These are phyloP conservation scores for Tympanuchus pallidicinctus DNA, from an alignment of 2,113 vertebrate species.

Conservation along the genomic window DNA sequence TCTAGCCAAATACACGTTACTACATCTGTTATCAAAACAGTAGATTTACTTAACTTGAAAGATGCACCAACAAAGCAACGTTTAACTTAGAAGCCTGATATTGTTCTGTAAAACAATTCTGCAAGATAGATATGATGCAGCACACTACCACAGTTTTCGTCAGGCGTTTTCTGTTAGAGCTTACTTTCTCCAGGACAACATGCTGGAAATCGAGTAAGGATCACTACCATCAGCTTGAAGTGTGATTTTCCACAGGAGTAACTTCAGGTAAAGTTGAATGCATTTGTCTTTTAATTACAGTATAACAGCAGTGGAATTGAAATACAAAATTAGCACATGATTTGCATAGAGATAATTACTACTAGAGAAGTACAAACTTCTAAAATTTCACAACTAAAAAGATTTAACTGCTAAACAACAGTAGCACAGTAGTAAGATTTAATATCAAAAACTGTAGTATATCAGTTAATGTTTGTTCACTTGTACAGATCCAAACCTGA, in stretches of 20 bases:
- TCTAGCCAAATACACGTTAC: neutral
- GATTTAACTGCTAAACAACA: constrained; percentile 34
- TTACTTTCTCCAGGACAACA: neutral
- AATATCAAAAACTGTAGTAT: constrained; percentile 31
- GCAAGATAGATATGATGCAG: rapidly evolving
- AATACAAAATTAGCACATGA: constrained; percentile 57
- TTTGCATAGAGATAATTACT: constrained; percentile 69
- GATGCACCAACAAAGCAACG: neutral
- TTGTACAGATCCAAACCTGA: constrained; percentile 27
- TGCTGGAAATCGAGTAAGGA: neutral
- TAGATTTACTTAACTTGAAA: neutral
- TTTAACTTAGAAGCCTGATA: neutral
- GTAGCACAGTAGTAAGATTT: constrained; percentile 30
- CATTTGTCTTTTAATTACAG: constrained; percentile 58
- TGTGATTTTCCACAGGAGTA: constrained; percentile 26
- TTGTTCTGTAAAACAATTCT: neutral
- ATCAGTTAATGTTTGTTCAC: neutral
- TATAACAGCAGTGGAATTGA: constrained; percentile 46
- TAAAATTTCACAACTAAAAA: constrained; percentile 44
- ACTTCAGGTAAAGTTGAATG: constrained; percentile 32
- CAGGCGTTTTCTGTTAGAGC: neutral
- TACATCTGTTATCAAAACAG: neutral
- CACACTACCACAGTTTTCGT: neutral
- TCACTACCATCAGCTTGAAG: neutral
- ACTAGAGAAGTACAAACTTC: constrained; percentile 58